Evolutionary conservation across 2,797 vertebrate genomes (phyloP).

Genomic region (Sorex maritimensis): DNA sequence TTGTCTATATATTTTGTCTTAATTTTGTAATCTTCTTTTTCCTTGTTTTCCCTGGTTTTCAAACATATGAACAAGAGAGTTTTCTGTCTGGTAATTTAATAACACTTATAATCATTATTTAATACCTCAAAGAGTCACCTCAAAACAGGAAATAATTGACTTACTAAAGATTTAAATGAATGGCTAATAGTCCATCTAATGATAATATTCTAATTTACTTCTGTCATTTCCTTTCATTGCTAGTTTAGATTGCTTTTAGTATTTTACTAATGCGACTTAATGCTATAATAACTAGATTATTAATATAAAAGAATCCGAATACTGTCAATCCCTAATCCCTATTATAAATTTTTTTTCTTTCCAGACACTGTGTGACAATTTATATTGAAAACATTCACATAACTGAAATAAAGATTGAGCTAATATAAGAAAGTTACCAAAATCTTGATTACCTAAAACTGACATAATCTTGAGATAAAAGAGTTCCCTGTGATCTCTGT

Average conservation of each 20-base stretch:
- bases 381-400: slow-evolving; percentile 19
- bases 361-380: not conserved
- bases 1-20: slow-evolving; percentile 1
- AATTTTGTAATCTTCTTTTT: slow-evolving; percentile 40
- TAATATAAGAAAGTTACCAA: slow-evolving; percentile 37
- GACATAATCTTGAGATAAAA: not conserved
- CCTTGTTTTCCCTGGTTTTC: slow-evolving; percentile 25
- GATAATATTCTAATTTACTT: slow-evolving; percentile 36
- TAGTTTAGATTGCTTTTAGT: slow-evolving; percentile 8
- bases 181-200: not conserved
- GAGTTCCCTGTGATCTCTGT: not conserved
- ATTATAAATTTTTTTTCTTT: slow-evolving; percentile 18
- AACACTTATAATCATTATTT: slow-evolving; percentile 24
- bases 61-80: slow-evolving; percentile 24
- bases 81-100: slow-evolving; percentile 29
- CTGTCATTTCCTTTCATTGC: slow-evolving; percentile 22
- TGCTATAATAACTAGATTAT: not conserved
- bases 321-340: not conserved
- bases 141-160: slow-evolving; percentile 17
- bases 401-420: not conserved
- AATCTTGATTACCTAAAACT: slow-evolving; percentile 13
- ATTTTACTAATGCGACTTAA: not conserved
- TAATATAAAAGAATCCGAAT: slow-evolving; percentile 8
- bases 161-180: not conserved
- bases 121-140: not conserved